These are phyloP conservation scores for Cherax quadricarinatus DNA, from an alignment of 1,140 invertebrate species.

Conservation along the genomic window DNA sequence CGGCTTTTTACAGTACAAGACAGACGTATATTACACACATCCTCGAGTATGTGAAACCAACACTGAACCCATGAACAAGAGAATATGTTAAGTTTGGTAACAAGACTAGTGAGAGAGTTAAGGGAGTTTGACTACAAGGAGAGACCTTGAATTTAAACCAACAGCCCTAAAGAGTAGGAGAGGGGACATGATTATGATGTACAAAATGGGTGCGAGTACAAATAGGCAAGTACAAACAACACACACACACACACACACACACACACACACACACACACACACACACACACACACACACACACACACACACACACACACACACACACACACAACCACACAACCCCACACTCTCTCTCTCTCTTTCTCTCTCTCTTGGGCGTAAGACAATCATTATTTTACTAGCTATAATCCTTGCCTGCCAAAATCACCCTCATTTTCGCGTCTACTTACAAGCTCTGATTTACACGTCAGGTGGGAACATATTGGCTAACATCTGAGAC, in stretches of 20 bases:
- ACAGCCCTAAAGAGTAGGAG: too few species aligned
- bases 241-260: constrained; percentile 30
- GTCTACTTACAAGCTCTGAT: constrained; percentile 14
- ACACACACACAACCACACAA: constrained; percentile 21
- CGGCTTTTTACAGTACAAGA: too few species aligned
- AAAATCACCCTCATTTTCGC: not conserved
- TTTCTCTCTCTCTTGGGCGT: too few species aligned
- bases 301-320: constrained; percentile 16
- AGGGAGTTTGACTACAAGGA: too few species aligned
- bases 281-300: constrained; percentile 11
- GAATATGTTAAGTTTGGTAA: too few species aligned
- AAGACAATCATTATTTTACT: not conserved
- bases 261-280: constrained; percentile 30
- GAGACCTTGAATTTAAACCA: too few species aligned
- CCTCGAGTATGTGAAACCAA: too few species aligned
- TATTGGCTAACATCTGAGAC: not conserved
- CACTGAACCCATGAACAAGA: too few species aligned
- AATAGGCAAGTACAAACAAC: not conserved
- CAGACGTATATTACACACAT: too few species aligned
- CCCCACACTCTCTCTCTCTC: not conserved
- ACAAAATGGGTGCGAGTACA: too few species aligned
- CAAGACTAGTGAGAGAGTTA: too few species aligned
- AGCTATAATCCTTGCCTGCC: not conserved
- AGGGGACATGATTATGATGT: too few species aligned
- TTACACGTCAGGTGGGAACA: not conserved